Base-by-base conservation (phyloP, 2,888 invertebrate species). In the Resseliella maxima region DNA sequence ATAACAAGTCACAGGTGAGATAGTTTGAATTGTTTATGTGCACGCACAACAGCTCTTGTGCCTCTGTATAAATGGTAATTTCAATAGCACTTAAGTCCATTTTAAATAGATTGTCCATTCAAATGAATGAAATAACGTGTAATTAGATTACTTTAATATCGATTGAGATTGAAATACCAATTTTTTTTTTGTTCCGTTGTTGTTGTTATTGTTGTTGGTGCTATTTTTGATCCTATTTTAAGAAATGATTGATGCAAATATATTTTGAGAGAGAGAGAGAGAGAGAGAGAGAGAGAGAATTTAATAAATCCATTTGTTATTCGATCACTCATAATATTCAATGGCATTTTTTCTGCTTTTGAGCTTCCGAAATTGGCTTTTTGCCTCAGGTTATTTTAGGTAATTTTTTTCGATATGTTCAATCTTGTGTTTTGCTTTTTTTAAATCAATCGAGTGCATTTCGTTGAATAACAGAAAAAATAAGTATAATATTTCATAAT, bases 401-500 rank as follows among this genome's bases (percentile, higher is more conserved):
- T 72, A 31, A 72, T 72, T 72, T 72, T 72, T 31, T 72, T 35
- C 15, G 31, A 2, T 15, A 3, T 59, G 3, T 59, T 72, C 72
- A 2, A 72, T 31, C 18, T 72, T 12, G 12, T 72, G 72, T 72
- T 72, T 72, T 72, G 72, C 31, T 72, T 72, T 72, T 31, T 72
- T 72, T 35, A 59, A 59, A 59, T 59, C 59, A 24, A 59, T 24
- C 24, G 8, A 31, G 31, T 72, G 72, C 72, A 72, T 72, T 72
- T 18, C 18, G n/a, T n/a, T n/a, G n/a, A n/a, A 59, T 6, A 59
- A 18, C 21, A 18, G 21, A 10, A 50, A 50, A 6, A 59, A n/a
- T n/a, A n/a, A n/a, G n/a, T n/a, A n/a, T n/a, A 59, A 59, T 72
- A 72, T 72, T 72, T 72, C 72, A 31, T 72, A 72, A 72, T 72